Evolutionary conservation across 1,140 invertebrate genomes (phyloP), one percentile per base, ranked within the genome.

Genomic region (Centruroides sculpturatus): DNA sequence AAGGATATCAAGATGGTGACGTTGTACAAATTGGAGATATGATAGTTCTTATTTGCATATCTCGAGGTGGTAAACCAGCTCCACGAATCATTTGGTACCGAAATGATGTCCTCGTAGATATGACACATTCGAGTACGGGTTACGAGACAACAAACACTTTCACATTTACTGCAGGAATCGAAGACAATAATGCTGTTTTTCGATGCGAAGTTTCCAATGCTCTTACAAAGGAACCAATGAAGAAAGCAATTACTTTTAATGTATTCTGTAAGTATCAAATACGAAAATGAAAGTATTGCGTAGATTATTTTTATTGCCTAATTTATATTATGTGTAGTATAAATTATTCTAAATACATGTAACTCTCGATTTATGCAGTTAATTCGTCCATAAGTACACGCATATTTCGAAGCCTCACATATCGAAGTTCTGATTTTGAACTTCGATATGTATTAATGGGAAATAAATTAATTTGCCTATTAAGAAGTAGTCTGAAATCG

Each of bases 141-240:
- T 88, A 41, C 84, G 80, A 90, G 69, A 89, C 89, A 34, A 85
- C 89, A 69, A 94, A 89, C 71, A 81, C 85, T 48, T 82, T 89
- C 65, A 83, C 85, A 3, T 92, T 98, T 71, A 84, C 81, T 51
- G 92, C 89, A 0, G 83, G 85, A 63, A 82, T 88, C 3, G 82
- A 82, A 23, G 93, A 98, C 73, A 94, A 97, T 75, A 86, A 92
- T 71, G 92, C 90, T 0, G 77, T 84, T 59, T 97, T 92, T 72
- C 84, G 85, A 58, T 98, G 94, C 74, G 86, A 93, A 73, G 92
- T 91, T 1, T 86, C 83, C 68, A 97, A 96, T 71, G 78, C 88
- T 47, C 89, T 93, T 81, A 92, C 86, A 64, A 80, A 83, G 64
- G 80, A 81, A 57, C 86, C 92, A 0, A 78, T 90, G 66, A 82